A percentile compares a stretch with the other conserved stretches of the same genome.
These are phyloP conservation scores for Chionis minor DNA, from an alignment of 2,113 vertebrate genomes.

Conservation along the genomic window DNA sequence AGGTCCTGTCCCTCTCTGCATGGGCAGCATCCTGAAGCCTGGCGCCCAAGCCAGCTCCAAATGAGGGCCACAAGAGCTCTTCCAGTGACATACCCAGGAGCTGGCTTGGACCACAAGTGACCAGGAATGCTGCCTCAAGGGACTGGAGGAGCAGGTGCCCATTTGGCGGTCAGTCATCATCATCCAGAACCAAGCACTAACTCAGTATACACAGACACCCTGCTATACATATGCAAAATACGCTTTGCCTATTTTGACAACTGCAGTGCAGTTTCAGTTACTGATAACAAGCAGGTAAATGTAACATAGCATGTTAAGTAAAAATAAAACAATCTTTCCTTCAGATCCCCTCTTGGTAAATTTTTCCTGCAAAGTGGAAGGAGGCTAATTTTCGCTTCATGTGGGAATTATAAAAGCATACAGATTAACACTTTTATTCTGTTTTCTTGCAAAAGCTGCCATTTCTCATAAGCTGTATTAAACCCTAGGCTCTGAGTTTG, in stretches of 20 bases:
- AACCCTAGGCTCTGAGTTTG: not conserved
- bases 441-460: constrained; percentile 10
- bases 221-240: rapidly evolving
- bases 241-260: not conserved
- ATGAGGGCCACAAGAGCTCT: not conserved
- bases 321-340: not conserved
- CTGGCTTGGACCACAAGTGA: not conserved
- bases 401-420: constrained; percentile 25
- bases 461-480: constrained; percentile 28
- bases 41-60: not conserved
- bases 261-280: not conserved
- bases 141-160: not conserved
- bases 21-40: rapidly evolving
- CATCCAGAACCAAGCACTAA: not conserved
- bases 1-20: not conserved
- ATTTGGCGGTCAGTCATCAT: not conserved
- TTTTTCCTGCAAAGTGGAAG: not conserved
- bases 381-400: not conserved
- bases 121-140: rapidly evolving
- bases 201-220: not conserved
- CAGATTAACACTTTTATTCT: constrained; percentile 8
- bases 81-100: not conserved
- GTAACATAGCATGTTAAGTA: not conserved
- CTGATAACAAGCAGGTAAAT: not conserved
- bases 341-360: not conserved